Base-by-base conservation (phyloP, 2,113 vertebrate species). In the Falco punctatus region DNA sequence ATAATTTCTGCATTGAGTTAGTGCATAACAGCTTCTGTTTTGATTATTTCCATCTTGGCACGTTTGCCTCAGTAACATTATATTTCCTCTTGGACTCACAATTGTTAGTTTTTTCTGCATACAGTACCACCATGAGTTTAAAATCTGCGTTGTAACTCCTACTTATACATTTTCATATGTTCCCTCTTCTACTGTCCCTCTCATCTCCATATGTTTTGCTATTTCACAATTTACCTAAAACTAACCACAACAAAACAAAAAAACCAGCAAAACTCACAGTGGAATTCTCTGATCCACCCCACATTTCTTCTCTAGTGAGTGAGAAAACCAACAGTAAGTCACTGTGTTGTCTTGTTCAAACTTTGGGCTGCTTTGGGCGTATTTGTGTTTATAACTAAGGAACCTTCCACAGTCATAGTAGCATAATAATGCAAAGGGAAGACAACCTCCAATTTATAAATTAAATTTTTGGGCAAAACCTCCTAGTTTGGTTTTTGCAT, bases 61-160 rank as follows among this genome's bases (percentile, higher is more conserved):
- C 9, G 0, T 88, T 88, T 92, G n/a, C 40, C 38, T 83, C 35
- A 59, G n/a, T 93, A 92, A 48, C 46, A 49, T 71, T 67, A 17
- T 78, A 88, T 70, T 95, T 90, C 90, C 55, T 94, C n/a, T 83
- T 90, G 46, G n/a, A 30, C 51, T 94, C 35, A 77, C 32, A 89
- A 52, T 58, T 69, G 24, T 48, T 90, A 51, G 6, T 13, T 66
- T 78, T 79, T 81, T 54, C 46, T 44, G 27, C 64, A 40, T 71
- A 35, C 1, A 57, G 26, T 77, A 88, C 20, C 33, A 80, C 35
- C 10, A 30, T n/a, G 66, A 65, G 22, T 91, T 86, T 73, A 58
- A 90, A 73, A 82, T 62, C 33, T 83, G 9, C 9, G 3, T 23
- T 83, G 15, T 80, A 90, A 42, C 28, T 90, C 33, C 35, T 65